These are phyloP conservation scores for Epicampocera succincta DNA, from an alignment of 2,888 invertebrate genomes.

Conservation along the genomic window DNA sequence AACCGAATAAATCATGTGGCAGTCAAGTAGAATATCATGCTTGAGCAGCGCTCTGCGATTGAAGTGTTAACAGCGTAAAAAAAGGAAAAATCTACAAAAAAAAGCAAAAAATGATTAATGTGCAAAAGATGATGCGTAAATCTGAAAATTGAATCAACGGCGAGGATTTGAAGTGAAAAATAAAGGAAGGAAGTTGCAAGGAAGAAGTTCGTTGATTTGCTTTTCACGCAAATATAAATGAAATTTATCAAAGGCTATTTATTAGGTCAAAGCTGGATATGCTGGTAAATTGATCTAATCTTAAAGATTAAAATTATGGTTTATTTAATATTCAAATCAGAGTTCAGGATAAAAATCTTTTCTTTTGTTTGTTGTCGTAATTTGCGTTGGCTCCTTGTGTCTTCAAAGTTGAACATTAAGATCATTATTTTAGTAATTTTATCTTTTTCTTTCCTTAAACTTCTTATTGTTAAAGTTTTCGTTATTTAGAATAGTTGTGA, in stretches of 20 bases:
- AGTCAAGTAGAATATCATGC: conserved; percentile 43
- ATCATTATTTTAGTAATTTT: no score
- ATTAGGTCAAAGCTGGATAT: background rate
- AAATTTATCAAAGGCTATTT: background rate
- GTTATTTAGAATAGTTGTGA: conserved; percentile 1
- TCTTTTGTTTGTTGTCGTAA: background rate
- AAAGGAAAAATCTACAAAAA: background rate
- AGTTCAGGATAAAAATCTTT: no score
- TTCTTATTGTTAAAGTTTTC: background rate
- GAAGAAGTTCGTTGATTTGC: background rate
- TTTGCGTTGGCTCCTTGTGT: background rate
- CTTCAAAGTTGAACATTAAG: background rate
- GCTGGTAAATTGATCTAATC: background rate
- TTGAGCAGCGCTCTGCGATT: conserved; percentile 2
- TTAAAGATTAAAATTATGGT: no score
- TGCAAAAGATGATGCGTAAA: background rate
- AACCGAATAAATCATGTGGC: conserved; percentile 47
- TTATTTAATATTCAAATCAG: no score
- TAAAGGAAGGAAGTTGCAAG: background rate
- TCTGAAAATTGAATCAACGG: background rate
- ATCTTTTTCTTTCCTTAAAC: background rate
- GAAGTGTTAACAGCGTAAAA: conserved; percentile 19
- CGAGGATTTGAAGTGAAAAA: background rate
- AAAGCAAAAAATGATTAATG: conserved; percentile 21
- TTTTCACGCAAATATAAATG: no score